Evolutionary conservation across 2,113 vertebrate species (phyloP).

Genomic region (Myrmecophaga tridactyla): DNA sequence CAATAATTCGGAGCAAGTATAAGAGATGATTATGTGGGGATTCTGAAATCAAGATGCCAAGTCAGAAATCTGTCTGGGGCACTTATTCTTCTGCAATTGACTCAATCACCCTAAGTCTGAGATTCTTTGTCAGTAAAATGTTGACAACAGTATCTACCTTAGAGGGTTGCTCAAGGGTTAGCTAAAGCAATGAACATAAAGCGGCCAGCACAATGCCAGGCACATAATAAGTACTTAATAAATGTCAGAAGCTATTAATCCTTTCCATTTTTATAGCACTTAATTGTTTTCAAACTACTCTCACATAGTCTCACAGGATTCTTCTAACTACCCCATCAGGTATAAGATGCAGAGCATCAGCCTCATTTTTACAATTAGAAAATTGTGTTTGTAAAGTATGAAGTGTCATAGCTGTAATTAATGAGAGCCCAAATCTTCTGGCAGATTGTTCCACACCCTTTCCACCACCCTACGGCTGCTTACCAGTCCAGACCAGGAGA

Average conservation of each 20-base stretch:
- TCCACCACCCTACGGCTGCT: neutral
- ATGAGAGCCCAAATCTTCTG: neutral
- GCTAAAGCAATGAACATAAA: conserved; percentile 48
- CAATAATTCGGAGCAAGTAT: neutral
- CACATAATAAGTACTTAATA: conserved; percentile 40
- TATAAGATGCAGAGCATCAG: conserved; percentile 24
- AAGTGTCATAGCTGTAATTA: neutral
- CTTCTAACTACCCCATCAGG: conserved; percentile 18
- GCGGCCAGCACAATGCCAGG: conserved; percentile 27
- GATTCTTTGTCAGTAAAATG: conserved; percentile 9
- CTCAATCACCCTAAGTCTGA: neutral
- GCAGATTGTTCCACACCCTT: neutral
- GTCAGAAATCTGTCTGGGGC: neutral
- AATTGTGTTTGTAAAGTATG: conserved; percentile 36
- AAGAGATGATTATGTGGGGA: neutral
- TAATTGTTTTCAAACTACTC: conserved; percentile 61
- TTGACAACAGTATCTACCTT: neutral
- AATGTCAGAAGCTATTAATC: conserved; percentile 41
- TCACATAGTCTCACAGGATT: conserved; percentile 17
- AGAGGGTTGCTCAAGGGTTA: conserved; percentile 19
- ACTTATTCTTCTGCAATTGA: neutral
- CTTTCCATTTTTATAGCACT: conserved; percentile 47
- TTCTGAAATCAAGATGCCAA: neutral
- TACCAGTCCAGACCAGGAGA: conserved; percentile 10
- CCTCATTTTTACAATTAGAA: conserved; percentile 38